Conservation (phyloP, 2,888 invertebrate genomes). For the Zygaena filipendulae region DNA sequence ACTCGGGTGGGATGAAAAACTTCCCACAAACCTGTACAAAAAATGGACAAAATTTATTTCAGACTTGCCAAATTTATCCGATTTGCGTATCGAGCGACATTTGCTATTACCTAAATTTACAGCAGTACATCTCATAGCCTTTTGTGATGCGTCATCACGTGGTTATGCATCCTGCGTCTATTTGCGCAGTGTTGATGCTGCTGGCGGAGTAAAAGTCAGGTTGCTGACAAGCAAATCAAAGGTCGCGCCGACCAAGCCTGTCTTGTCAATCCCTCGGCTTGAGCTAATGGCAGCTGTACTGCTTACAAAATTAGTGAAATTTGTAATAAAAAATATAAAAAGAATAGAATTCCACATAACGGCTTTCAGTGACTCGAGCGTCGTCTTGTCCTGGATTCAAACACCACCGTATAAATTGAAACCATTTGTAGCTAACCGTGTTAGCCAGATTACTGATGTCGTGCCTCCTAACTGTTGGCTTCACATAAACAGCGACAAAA, state of each 20-base stretch:
- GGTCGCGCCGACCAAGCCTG: conserved; percentile 1
- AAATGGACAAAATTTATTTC: conserved; percentile 4
- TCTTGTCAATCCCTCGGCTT: too few species aligned
- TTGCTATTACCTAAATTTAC: background rate
- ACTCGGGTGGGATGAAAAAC: conserved; percentile 9
- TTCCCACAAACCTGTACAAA: background rate
- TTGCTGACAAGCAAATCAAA: conserved; percentile 1
- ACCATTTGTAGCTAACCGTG: conserved; percentile 8
- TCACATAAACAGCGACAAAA: too few species aligned
- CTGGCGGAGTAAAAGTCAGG: too few species aligned
- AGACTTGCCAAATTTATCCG: conserved; percentile 1
- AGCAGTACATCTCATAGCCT: conserved; percentile 1
- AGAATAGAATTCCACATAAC: background rate
- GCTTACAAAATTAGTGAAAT: conserved; percentile 3
- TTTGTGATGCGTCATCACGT: conserved; percentile 7
- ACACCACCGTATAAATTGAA: too few species aligned
- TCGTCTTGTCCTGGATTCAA: too few species aligned
- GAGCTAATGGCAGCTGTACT: too few species aligned
- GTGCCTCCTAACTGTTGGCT: too few species aligned
- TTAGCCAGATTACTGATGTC: conserved; percentile 5
- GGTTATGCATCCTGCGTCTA: conserved; percentile 3
- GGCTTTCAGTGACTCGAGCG: conserved; percentile 3
- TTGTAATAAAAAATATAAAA: background rate
- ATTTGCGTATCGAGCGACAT: conserved; percentile 3
- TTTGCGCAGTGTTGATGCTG: too few species aligned